Evolutionary conservation across 2,888 invertebrate species (phyloP).

Genomic region (Cyrtodaria siliqua): DNA sequence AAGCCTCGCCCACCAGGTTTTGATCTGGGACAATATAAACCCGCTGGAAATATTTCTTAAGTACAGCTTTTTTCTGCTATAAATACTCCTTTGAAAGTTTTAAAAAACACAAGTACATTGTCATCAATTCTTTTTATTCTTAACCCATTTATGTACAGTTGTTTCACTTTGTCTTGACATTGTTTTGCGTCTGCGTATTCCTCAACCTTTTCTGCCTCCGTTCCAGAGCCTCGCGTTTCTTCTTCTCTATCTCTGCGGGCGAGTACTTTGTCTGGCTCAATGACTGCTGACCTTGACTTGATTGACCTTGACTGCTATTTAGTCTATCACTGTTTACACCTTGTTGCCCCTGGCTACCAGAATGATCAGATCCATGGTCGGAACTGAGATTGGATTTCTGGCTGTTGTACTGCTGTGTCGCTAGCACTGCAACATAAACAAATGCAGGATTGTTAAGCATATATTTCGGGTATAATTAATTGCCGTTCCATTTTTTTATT

Average conservation of each 20-base stretch:
- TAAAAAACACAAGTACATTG: too few species aligned
- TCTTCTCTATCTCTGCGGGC: conserved; percentile 73
- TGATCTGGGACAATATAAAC: too few species aligned
- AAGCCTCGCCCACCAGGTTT: too few species aligned
- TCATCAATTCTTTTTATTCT: too few species aligned
- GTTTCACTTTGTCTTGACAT: too few species aligned
- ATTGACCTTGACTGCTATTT: conserved; percentile 10
- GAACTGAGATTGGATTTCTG: not conserved
- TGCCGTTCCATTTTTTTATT: too few species aligned
- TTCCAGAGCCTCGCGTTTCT: conserved; percentile 68
- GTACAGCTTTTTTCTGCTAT: too few species aligned
- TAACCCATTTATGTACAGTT: too few species aligned
- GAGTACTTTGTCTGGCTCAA: conserved; percentile 64
- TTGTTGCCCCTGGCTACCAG: not conserved
- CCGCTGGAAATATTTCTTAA: too few species aligned
- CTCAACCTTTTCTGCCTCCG: conserved; percentile 36
- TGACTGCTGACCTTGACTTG: conserved; percentile 20
- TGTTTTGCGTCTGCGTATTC: not conserved
- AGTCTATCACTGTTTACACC: conserved; percentile 5
- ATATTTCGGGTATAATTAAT: too few species aligned
- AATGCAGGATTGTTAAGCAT: too few species aligned
- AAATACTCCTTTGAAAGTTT: too few species aligned
- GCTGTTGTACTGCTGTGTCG: conserved; percentile 26
- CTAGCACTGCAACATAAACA: conserved; percentile 19
- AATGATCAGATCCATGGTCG: not conserved